Evolutionary conservation across 2,113 vertebrate species (phyloP), one percentile per base, ranked within the genome.

Genomic region (Dendropsophus ebraccatus): DNA sequence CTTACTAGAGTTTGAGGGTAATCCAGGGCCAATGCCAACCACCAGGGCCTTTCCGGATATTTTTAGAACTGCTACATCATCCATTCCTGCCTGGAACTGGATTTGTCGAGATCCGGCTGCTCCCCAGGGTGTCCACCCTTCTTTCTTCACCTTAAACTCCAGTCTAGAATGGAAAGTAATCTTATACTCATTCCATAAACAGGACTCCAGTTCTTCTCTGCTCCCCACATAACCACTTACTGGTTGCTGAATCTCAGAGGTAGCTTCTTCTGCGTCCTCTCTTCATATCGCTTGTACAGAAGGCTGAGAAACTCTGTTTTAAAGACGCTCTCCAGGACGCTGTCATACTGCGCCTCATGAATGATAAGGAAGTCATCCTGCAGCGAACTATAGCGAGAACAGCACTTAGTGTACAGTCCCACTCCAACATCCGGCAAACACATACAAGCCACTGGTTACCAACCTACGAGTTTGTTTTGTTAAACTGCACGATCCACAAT

Each of bases 131-230:
- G 94, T 93, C 95, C 95, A 96, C 23, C 95, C 92, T 0, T 93
- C 95, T 84, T 95, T 96, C 91, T 96, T 96, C 86, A 96, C 95
- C 90, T 96, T 96, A 86, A 95, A 96, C 89, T 96, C 95, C 89
- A 96, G 91, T 58, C 95, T 96, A 88, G 32, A 56, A 56, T 2
- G 8, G 30, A 37, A 8, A n/a, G 13, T 45, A 23, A 35, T 6
- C 23, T 23, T 4, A 49, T 11, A 16, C 45, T 5, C 7, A 5
- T 28, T n/a, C 0, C n/a, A 60, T 60, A 2, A 7, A 11, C 9
- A 12, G 0, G n/a, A 23, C 2, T 11, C 1, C 2, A 60, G 1
- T 11, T 17, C 13, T 1, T 32, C 28, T 8, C 4, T 4, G 0
- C 2, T 21, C 12, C 19, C 28, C 5, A 14, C 5, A 2, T 2